Evolutionary conservation across 2,113 vertebrate species (phyloP).

Genomic region (Abramis brama): DNA sequence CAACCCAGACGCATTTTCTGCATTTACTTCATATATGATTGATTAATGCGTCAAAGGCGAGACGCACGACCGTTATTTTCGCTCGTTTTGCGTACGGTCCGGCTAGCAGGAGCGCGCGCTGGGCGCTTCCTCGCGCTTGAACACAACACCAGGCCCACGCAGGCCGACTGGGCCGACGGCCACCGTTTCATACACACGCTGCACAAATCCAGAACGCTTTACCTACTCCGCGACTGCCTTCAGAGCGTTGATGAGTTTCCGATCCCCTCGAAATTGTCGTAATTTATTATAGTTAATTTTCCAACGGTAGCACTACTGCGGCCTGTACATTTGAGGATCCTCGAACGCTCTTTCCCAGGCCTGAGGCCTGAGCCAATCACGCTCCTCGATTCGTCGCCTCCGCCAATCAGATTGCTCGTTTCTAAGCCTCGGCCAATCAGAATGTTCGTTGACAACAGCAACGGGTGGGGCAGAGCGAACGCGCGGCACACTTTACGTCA

Average conservation of each 20-base stretch:
- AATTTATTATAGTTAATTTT: slow-evolving; percentile 80
- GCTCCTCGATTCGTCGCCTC: slow-evolving; percentile 68
- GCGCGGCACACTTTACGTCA: slow-evolving; percentile 84
- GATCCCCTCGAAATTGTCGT: slow-evolving; percentile 66
- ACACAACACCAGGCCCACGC: slow-evolving; percentile 77
- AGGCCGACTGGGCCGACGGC: slow-evolving; percentile 74
- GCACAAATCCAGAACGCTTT: slow-evolving; percentile 65
- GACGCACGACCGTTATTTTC: background rate
- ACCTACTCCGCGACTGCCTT: slow-evolving; percentile 74
- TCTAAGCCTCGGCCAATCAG: slow-evolving; percentile 76
- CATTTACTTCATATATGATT: background rate
- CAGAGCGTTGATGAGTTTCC: slow-evolving; percentile 64
- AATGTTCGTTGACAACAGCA: slow-evolving; percentile 77
- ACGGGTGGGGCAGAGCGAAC: slow-evolving; percentile 78
- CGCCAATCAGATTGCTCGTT: slow-evolving; percentile 83
- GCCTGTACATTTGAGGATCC: slow-evolving; percentile 83
- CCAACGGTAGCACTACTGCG: slow-evolving; percentile 79
- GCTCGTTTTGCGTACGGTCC: background rate
- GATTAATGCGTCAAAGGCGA: background rate
- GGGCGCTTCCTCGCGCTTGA: slow-evolving; percentile 73
- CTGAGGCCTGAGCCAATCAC: slow-evolving; percentile 76
- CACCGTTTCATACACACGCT: slow-evolving; percentile 60
- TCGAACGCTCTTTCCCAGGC: slow-evolving; percentile 76
- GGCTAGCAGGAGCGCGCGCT: slow-evolving; percentile 50
- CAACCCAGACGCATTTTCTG: background rate